Percentiles rank a stretch among this genome's conserved stretches.
Evolutionary conservation across 2,888 invertebrate species (phyloP).

Genomic region (Uloborus plumipes): DNA sequence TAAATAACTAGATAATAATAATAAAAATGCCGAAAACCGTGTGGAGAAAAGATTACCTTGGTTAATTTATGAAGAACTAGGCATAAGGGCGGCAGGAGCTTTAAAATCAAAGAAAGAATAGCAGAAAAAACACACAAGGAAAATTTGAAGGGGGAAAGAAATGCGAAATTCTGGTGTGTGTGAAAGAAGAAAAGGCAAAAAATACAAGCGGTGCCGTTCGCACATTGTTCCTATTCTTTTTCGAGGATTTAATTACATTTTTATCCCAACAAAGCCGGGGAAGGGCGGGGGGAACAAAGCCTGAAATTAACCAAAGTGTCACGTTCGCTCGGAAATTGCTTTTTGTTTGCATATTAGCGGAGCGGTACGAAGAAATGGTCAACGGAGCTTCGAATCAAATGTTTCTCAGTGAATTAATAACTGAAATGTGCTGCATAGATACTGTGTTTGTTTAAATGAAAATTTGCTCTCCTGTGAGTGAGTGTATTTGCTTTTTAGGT

Average conservation of each 20-base stretch:
- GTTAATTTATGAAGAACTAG: constrained; percentile 57
- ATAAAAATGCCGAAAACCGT: constrained; percentile 24
- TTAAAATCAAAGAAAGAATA: constrained; percentile 24
- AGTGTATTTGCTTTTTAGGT: too few species aligned
- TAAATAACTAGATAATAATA: constrained; percentile 52
- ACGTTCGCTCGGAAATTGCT: constrained; percentile 18
- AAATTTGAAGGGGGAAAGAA: constrained; percentile 2
- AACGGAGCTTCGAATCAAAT: too few species aligned
- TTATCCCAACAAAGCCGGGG: constrained; percentile 30
- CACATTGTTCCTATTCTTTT: constrained; percentile 32
- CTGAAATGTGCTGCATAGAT: too few species aligned
- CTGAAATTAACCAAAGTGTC: constrained; percentile 54
- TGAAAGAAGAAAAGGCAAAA: constrained; percentile 14
- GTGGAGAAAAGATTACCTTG: constrained; percentile 46
- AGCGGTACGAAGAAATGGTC: too few species aligned
- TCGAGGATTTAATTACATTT: constrained; percentile 48
- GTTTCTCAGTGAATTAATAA: too few species aligned
- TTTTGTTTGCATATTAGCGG: not conserved
- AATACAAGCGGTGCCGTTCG: constrained; percentile 13
- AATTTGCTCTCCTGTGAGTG: too few species aligned
- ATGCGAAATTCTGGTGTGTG: not conserved
- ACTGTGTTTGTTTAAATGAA: too few species aligned
- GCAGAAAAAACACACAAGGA: not conserved
- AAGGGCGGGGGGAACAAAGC: constrained; percentile 22
- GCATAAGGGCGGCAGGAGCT: constrained; percentile 8